Base-by-base conservation (phyloP, 2,113 vertebrate species). In the Indicator maculatus region DNA sequence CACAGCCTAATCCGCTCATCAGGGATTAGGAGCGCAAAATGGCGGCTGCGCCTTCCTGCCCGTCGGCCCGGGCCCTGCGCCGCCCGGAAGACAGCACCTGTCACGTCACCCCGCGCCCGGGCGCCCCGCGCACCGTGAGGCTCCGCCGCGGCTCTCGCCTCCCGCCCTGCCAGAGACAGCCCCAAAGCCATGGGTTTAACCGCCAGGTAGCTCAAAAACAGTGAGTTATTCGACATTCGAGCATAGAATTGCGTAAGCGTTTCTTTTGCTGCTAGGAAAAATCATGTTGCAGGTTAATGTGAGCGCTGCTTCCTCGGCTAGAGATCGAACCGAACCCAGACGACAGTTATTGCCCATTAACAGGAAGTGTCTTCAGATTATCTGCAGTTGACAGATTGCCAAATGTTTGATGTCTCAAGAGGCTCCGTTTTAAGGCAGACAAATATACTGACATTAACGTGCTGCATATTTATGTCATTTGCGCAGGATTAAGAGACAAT, bases 61-160 rank as follows among this genome's bases (percentile, higher is more conserved):
- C 38, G 16, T 18, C 70, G 30, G n/a, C 55, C 50, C 50, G 7
- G 45, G 61, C 24, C 63, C 10, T 63, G 59, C 74, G 75, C 81
- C 80, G 70, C 84, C 64, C 26, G 44, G 77, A 78, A 88, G 78
- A 85, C 70, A 89, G 79, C 72, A 82, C 82, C 80, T 73, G 56
- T 39, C 61, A 23, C 45, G 55, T 53, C 75, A 53, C 26, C 27
- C 58, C 72, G 75, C 87, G 44, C 38, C 75, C 28, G 19, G 9
- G 80, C 65, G 27, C 45, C 74, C 53, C 2, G 47, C 80, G 50
- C 47, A 2, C n/a, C 45, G 17, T 41, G 31, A 47, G 61, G 67
- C 61, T 6, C 55, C 73, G 83, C 73, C 8, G 60, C 50, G 17
- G 69, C 69, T 16, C 2, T 20, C 59, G 64, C 5, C 65, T 16